Evolutionary conservation across 2,113 vertebrate genomes (phyloP), one percentile per base, ranked within the genome.

Genomic region (Calidris pygmaea): DNA sequence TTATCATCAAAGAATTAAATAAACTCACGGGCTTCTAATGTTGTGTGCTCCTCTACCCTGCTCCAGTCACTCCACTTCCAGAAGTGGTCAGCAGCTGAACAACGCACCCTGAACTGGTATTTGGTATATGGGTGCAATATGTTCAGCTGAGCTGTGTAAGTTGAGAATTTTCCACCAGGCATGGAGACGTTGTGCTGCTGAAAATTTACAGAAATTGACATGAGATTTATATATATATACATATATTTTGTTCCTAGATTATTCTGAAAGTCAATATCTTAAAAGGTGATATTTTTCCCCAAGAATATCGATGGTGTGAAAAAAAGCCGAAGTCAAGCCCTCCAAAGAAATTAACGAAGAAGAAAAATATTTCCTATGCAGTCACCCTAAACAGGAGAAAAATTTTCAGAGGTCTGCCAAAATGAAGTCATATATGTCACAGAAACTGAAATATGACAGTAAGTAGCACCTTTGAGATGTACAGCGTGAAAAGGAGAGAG

Each of bases 51-150:
- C 45, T 89, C 70, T 68, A 11, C 41, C 52, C n/a, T 91, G 84
- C 97, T 98, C 98, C 98, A 98, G 53, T 85, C 92, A 90, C 98
- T 98, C 98, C 98, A 98, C 62, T 85, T 98, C 98, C 98, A 98
- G 87, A 98, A 98, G 60, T 96, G 93, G 39, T 98, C 96, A 87
- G 96, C 39, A 83, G 96, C 34, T 0, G 97, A 92, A 89, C 98
- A 98, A n/a, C 97, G 98, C 45, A 98, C 95, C 56, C 95, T 96
- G 26, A 98, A 96, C 74, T 47, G 80, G 47, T 98, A 98, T 15
- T 60, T 66, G 13, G 98, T 98, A 37, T 98, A 97, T 1, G 98
- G 98, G 22, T 19, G 93, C 79, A 98, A 62, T 1, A 62, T 50
- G 47, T 90, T 94, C 86, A 98, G 47, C 29, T 56, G 58, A 62